Conservation (phyloP, 2,888 invertebrate species). For the Drosophila incognita region DNA sequence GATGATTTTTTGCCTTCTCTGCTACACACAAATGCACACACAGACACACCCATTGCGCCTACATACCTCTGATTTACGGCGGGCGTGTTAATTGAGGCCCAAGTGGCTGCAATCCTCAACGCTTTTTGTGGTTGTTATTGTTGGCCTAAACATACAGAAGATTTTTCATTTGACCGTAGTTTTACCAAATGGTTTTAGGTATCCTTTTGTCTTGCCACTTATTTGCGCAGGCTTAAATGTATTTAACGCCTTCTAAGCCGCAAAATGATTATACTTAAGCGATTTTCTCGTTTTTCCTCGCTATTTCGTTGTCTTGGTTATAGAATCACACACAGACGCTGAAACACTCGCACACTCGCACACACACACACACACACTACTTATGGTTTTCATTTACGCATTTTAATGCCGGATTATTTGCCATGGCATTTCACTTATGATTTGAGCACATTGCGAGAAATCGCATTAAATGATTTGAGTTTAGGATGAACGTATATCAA, state of each 20-base stretch:
- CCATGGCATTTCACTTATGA: slow-evolving; percentile 38
- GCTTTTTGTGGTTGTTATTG: slow-evolving; percentile 1
- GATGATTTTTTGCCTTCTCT: slow-evolving; percentile 30
- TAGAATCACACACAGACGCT: slow-evolving; percentile 30
- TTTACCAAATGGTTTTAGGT: slow-evolving; percentile 26
- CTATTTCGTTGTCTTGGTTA: slow-evolving; percentile 59
- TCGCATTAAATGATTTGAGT: neutral
- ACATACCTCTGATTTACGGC: slow-evolving; percentile 33
- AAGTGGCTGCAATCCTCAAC: slow-evolving; percentile 15
- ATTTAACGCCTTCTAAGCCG: slow-evolving; percentile 72
- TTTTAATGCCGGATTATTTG: slow-evolving; percentile 57
- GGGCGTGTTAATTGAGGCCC: slow-evolving; percentile 5
- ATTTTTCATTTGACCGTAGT: slow-evolving; percentile 53
- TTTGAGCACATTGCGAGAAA: slow-evolving; percentile 15
- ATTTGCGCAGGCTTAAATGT: slow-evolving; percentile 64
- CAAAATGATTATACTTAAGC: slow-evolving; percentile 71
- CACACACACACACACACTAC: slow-evolving; percentile 11
- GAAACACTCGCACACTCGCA: slow-evolving; percentile 1
- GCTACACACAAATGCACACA: slow-evolving; percentile 4
- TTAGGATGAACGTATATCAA: neutral
- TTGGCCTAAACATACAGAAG: slow-evolving; percentile 15
- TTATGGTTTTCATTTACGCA: slow-evolving; percentile 37
- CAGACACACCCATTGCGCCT: slow-evolving; percentile 4
- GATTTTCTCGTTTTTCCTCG: slow-evolving; percentile 24
- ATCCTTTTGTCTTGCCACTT: slow-evolving; percentile 62